Base-by-base conservation (phyloP, 2,113 vertebrate species). In the Lanius collurio region DNA sequence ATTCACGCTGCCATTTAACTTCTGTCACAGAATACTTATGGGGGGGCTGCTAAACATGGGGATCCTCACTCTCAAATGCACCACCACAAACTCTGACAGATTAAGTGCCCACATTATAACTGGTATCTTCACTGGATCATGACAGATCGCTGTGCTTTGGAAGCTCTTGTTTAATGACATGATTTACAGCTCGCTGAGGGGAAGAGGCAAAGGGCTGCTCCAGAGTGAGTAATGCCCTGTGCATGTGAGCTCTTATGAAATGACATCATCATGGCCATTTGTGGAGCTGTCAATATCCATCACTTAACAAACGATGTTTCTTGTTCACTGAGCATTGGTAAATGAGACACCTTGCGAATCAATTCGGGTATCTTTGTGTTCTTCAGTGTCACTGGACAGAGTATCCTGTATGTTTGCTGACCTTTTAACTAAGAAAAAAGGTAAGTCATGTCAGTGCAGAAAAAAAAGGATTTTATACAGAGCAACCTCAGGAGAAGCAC, bases 141-240 rank as follows among this genome's bases (percentile, higher is more conserved):
- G 97, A 98, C 89, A 95, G 95, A 97, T 97, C 70, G 35, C 73
- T 70, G 71, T 93, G 69, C 93, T 95, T 90, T 83, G 86, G 68
- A 95, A 94, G 69, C 89, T 89, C 80, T 96, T 97, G 87, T 93
- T 96, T 95, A 89, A 89, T 93, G 93, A 90, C 94, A 68, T 92
- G 95, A 98, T 96, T 97, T 97, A 96, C 76, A 95, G 92, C 95
- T 95, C 15, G 68, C 83, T 70, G 68, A 77, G 71, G 84, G 89
- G 83, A 80, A 80, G 87, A 95, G 91, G 93, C 77, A 80, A 83
- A 95, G 56, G n/a, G 76, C 62, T 70, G 73, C 63, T 89, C 53
- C 2, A 42, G 86, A 56, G 83, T 73, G 76, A 97, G 73, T 82
- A 82, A 94, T 86, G 49, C 46, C 4, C 5, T 93, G 75, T 69